These are phyloP conservation scores for Lepidotrigona ventralis DNA, from an alignment of 1,140 invertebrate genomes.

Conservation along the genomic window DNA sequence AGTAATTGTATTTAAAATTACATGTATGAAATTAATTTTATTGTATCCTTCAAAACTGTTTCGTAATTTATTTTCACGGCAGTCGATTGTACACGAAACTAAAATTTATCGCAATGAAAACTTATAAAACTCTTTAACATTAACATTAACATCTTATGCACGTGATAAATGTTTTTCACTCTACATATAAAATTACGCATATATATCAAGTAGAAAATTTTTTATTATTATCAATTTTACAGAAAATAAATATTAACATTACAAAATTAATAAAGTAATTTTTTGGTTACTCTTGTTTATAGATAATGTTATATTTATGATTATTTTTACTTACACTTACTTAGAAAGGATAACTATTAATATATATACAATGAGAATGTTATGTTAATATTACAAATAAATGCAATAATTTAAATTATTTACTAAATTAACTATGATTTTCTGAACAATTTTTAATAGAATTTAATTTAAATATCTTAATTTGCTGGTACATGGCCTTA, in stretches of 20 bases:
- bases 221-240: neutral
- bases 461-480: slow-evolving; percentile 48
- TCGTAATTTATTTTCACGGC: too few relatives aligned
- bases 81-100: neutral
- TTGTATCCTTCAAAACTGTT: neutral
- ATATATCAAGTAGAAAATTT: neutral
- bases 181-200: neutral
- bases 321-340: neutral
- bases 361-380: neutral
- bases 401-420: slow-evolving; percentile 35
- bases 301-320: neutral
- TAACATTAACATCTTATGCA: neutral
- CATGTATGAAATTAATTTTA: neutral
- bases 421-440: slow-evolving; percentile 3
- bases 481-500: slow-evolving; percentile 1
- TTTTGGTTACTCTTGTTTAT: neutral
- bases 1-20: neutral
- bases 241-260: neutral
- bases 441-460: slow-evolving; percentile 44
- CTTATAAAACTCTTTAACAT: neutral
- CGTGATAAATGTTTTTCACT: neutral
- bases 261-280: neutral
- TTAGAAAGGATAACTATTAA: neutral
- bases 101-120: too few relatives aligned
- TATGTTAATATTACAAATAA: neutral